Percentiles rank a stretch among this genome's conserved stretches.
These are phyloP conservation scores for Prinia subflava DNA, from an alignment of 2,113 vertebrate genomes.

Conservation along the genomic window DNA sequence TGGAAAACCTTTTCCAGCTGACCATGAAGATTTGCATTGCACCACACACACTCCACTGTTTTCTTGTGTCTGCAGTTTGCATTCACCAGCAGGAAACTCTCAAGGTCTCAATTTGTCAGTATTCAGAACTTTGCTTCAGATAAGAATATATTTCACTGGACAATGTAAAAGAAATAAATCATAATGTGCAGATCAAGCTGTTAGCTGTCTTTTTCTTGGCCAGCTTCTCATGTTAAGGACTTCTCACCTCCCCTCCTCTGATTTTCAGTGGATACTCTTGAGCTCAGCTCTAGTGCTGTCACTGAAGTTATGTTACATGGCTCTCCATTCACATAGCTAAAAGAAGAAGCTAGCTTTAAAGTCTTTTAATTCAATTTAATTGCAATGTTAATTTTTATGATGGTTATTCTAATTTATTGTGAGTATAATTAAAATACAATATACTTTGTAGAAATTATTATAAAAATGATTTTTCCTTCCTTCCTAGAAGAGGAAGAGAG, in stretches of 20 bases:
- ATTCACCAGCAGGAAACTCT: neutral
- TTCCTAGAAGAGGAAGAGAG: neutral
- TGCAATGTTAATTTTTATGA: neutral
- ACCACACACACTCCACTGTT: neutral
- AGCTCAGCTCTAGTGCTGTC: neutral
- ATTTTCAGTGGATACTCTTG: neutral
- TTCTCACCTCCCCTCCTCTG: rapidly evolving
- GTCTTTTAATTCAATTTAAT: neutral
- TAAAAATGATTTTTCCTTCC: neutral
- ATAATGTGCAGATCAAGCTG: neutral
- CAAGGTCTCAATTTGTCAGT: neutral
- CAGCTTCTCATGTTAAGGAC: neutral
- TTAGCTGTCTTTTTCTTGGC: neutral
- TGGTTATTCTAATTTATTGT: neutral
- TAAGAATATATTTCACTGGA: neutral
- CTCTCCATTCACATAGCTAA: neutral
- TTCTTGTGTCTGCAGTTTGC: neutral
- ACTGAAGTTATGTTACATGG: neutral
- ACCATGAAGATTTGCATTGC: neutral
- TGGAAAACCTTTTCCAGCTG: neutral
- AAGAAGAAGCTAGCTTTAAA: neutral
- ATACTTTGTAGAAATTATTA: neutral
- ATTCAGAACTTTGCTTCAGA: neutral
- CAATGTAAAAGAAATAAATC: neutral
- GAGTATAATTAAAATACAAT: neutral